Conservation (phyloP, 2,888 invertebrate genomes). For the Catocala nupta region DNA sequence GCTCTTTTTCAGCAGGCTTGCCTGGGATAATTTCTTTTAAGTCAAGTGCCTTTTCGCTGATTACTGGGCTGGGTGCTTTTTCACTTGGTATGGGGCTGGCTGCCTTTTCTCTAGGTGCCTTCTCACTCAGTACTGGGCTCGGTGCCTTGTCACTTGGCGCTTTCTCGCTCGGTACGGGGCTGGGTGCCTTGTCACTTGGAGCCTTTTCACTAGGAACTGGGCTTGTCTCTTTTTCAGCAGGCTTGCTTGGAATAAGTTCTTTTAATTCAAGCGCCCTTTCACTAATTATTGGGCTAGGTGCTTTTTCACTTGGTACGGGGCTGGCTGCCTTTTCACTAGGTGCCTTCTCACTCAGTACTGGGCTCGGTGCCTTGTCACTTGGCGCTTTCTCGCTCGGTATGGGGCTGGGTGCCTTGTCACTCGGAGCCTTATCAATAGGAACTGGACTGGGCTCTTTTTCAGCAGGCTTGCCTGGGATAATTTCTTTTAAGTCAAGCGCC, state of each 20-base stretch:
- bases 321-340: conserved; percentile 16
- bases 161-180: conserved; percentile 3
- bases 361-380: conserved; percentile 16
- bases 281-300: conserved; percentile 15
- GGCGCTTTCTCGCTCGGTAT: conserved; percentile 13
- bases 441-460: background rate
- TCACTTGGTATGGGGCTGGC: conserved; percentile 4
- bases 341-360: conserved; percentile 24
- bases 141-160: background rate
- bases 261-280: conserved; percentile 9
- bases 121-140: conserved; percentile 10
- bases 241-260: background rate
- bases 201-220: background rate
- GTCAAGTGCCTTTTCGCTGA: conserved; percentile 6
- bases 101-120: conserved; percentile 6
- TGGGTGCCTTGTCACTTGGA: background rate
- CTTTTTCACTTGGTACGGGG: conserved; percentile 13
- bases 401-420: conserved; percentile 4
- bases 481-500: background rate
- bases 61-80: conserved; percentile 11
- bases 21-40: background rate
- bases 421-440: background rate
- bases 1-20: background rate
- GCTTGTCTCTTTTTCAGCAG: conserved; percentile 1
- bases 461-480: background rate